Percentiles rank a stretch among this genome's conserved stretches.
phyloP scores from a whole-genome alignment of 2,797 vertebrate species.

The Gadopsis marmoratus region DNA sequence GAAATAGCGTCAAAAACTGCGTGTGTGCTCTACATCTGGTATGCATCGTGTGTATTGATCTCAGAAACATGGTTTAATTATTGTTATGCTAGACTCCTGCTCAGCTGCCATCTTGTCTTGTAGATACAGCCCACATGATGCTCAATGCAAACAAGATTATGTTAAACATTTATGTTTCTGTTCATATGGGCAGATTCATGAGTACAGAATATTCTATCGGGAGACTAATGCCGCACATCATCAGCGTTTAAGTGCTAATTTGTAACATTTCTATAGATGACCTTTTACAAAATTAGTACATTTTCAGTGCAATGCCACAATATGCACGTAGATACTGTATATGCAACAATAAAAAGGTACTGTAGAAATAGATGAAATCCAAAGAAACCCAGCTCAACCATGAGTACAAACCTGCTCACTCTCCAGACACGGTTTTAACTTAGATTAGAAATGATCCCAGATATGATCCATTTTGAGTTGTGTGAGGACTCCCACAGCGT shows the following conservation, averaged over 20 bases:
- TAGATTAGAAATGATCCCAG: conserved; percentile 24
- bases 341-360: background rate
- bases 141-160: conserved; percentile 43
- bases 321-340: background rate
- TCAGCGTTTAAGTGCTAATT: background rate
- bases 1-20: conserved; percentile 21
- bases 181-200: conserved; percentile 1
- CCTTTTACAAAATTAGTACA: background rate
- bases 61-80: conserved; percentile 53
- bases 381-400: conserved; percentile 8
- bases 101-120: conserved; percentile 1
- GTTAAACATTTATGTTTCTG: conserved; percentile 31
- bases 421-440: conserved; percentile 2
- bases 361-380: background rate
- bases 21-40: background rate
- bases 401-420: background rate
- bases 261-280: background rate
- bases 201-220: conserved; percentile 6
- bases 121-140: conserved; percentile 32
- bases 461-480: conserved; percentile 16
- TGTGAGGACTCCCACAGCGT: conserved; percentile 19
- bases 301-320: background rate
- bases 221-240: background rate
- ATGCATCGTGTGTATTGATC: conserved; percentile 28
- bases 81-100: conserved; percentile 5